phyloP scores from a whole-genome alignment of 2,797 vertebrate genomes.

The Fistularia commersonii region DNA sequence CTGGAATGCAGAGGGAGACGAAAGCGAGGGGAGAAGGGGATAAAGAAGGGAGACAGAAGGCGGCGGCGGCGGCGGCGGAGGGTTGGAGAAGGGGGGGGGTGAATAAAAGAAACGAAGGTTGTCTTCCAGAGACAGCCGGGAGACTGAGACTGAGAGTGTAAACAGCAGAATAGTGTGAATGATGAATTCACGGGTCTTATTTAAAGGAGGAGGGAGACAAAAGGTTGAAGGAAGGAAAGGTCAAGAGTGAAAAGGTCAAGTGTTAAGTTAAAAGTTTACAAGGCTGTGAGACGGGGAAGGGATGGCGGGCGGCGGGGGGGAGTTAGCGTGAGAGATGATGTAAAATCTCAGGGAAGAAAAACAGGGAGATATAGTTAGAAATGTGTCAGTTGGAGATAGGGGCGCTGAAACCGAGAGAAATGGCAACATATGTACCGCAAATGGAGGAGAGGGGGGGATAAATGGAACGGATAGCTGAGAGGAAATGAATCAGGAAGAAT shows the following conservation, averaged over 20 bases:
- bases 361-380: slow-evolving; percentile 35
- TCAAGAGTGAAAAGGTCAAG: slow-evolving; percentile 23
- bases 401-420: slow-evolving; percentile 20
- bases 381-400: slow-evolving; percentile 21
- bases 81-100: slow-evolving; percentile 1
- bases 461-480: slow-evolving; percentile 41
- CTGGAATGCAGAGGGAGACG: slow-evolving; percentile 57
- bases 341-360: slow-evolving; percentile 19
- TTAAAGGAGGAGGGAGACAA: slow-evolving; percentile 12
- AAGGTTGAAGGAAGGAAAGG: slow-evolving; percentile 7
- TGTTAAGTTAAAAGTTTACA: slow-evolving; percentile 26
- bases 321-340: slow-evolving; percentile 22
- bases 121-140: neutral
- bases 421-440: slow-evolving; percentile 29
- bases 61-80: no score
- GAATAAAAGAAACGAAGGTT: neutral
- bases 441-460: slow-evolving; percentile 35
- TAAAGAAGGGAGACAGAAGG: slow-evolving; percentile 12
- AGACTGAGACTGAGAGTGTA: slow-evolving; percentile 1
- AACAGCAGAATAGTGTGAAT: slow-evolving; percentile 13
- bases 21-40: slow-evolving; percentile 6
- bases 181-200: slow-evolving; percentile 5
- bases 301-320: no score
- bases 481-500: slow-evolving; percentile 66
- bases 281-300: slow-evolving; percentile 11